Percentiles rank a stretch among this genome's conserved stretches.
Evolutionary conservation across 1,140 invertebrate species (phyloP).

Genomic region (Holcopasites calliopsidis): DNA sequence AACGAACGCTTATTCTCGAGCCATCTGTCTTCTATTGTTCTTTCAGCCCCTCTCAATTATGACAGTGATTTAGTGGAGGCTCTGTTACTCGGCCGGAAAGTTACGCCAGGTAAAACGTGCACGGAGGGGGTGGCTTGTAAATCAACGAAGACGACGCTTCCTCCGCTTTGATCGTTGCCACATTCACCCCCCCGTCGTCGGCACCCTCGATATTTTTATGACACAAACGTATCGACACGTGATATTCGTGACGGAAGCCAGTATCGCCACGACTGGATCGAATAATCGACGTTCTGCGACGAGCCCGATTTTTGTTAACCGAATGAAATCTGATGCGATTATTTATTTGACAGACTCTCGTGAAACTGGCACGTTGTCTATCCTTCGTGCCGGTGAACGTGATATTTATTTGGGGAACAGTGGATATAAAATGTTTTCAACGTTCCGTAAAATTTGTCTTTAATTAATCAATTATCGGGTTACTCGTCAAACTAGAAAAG

Average conservation of each 20-base stretch:
- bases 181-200: constrained; percentile 37
- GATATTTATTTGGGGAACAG: background rate
- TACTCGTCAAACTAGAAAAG: constrained; percentile 11
- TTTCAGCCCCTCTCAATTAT: constrained; percentile 42
- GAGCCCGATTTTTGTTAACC: background rate
- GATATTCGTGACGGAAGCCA: constrained; percentile 39
- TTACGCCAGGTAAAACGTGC: constrained; percentile 27
- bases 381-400: background rate
- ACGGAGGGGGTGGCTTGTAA: background rate
- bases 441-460: too few species aligned
- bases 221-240: constrained; percentile 25
- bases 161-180: constrained; percentile 49
- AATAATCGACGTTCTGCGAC: constrained; percentile 5
- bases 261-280: constrained; percentile 17
- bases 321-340: background rate
- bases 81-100: constrained; percentile 36
- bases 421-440: background rate
- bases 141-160: constrained; percentile 45
- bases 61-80: constrained; percentile 48
- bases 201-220: constrained; percentile 51
- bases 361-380: background rate
- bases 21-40: constrained; percentile 44
- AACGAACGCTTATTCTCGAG: constrained; percentile 27
- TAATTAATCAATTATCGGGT: constrained; percentile 36
- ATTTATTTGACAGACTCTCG: constrained; percentile 37